phyloP scores from a whole-genome alignment of 2,113 vertebrate species.

The Prolemur simus region DNA sequence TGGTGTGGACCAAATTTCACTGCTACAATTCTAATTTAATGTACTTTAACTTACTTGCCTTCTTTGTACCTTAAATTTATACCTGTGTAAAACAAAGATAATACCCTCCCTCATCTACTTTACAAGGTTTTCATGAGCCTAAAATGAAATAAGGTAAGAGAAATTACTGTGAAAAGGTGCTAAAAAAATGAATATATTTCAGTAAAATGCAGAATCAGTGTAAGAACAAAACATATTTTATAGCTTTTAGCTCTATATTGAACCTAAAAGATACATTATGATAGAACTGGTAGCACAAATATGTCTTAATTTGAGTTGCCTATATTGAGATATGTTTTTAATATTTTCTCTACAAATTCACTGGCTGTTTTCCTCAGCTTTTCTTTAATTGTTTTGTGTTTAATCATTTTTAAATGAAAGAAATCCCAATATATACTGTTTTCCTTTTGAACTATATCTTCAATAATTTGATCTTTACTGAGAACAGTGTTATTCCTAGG shows the following conservation, averaged over 20 bases:
- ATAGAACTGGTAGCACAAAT: constrained; percentile 50
- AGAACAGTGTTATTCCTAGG: background rate
- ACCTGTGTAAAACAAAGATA: constrained; percentile 54
- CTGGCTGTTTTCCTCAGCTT: constrained; percentile 41
- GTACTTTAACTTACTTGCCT: constrained; percentile 8
- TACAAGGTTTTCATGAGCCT: constrained; percentile 46
- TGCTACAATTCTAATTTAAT: constrained; percentile 23
- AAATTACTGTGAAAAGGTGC: background rate
- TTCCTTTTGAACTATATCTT: constrained; percentile 36
- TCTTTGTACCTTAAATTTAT: constrained; percentile 50
- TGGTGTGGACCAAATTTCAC: constrained; percentile 7
- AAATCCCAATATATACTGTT: constrained; percentile 18
- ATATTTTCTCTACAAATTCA: constrained; percentile 47
- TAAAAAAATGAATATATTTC: constrained; percentile 15
- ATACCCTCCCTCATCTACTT: background rate
- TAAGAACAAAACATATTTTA: constrained; percentile 43
- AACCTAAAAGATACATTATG: constrained; percentile 42
- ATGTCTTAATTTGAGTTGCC: constrained; percentile 49
- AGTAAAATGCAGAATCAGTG: constrained; percentile 33
- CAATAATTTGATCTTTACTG: constrained; percentile 41
- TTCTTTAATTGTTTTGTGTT: constrained; percentile 38
- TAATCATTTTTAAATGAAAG: constrained; percentile 61
- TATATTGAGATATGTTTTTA: constrained; percentile 56
- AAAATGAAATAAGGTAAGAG: constrained; percentile 44
- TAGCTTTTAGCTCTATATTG: constrained; percentile 45